phyloP scores from a whole-genome alignment of 2,888 invertebrate genomes.

The Osedax frankpressi region DNA sequence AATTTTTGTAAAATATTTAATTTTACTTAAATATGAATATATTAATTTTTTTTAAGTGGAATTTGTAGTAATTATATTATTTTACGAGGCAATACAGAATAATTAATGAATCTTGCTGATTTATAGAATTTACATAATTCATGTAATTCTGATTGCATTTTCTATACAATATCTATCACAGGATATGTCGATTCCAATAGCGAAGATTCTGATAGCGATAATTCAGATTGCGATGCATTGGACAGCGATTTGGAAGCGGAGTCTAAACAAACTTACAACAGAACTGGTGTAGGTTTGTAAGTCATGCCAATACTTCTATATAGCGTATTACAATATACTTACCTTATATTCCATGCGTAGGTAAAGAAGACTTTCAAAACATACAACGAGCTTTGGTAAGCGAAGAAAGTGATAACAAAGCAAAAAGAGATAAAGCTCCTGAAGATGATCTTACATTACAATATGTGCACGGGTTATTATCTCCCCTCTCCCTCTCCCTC shows the following conservation, averaged over 20 bases:
- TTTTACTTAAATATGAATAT: too few species aligned
- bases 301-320: too few species aligned
- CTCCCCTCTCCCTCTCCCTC: too few species aligned
- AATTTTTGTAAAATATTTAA: too few species aligned
- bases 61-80: too few species aligned
- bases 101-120: too few species aligned
- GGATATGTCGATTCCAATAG: constrained; percentile 44
- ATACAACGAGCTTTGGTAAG: background rate
- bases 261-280: constrained; percentile 40
- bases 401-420: background rate
- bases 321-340: background rate
- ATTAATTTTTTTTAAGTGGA: too few species aligned
- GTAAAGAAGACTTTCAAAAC: background rate
- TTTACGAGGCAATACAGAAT: too few species aligned
- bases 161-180: constrained; percentile 27
- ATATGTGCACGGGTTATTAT: constrained; percentile 42
- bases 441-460: constrained; percentile 39
- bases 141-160: too few species aligned
- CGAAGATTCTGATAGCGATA: constrained; percentile 45
- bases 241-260: constrained; percentile 46
- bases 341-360: background rate
- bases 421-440: constrained; percentile 40
- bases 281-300: constrained; percentile 24
- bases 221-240: constrained; percentile 42
- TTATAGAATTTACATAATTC: too few species aligned